Percentiles rank a stretch among this genome's conserved stretches.
Conservation (phyloP, 2,888 invertebrate genomes). For the Monochamus alternatus region DNA sequence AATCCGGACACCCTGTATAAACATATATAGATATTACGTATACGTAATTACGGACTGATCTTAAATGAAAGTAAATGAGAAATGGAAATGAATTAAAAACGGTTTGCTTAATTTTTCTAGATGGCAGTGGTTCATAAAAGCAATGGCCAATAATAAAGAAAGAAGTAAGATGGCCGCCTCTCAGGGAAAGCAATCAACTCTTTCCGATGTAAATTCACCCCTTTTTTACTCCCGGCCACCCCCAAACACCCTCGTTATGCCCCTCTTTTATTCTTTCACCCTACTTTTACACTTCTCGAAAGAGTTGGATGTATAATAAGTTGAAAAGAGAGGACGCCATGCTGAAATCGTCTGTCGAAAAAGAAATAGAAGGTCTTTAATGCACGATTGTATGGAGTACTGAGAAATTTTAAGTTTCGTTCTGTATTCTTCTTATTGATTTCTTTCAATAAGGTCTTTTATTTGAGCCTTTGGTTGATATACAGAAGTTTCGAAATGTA, state of each 20-base stretch:
- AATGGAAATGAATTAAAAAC: constrained; percentile 17
- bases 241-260: constrained; percentile 66
- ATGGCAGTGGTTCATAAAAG: constrained; percentile 57
- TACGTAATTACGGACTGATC: too few relatives aligned
- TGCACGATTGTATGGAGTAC: constrained; percentile 61
- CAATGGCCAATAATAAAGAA: constrained; percentile 69
- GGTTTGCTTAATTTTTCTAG: constrained; percentile 47
- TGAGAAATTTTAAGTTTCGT: constrained; percentile 62
- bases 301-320: constrained; percentile 59
- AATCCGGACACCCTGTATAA: too few relatives aligned
- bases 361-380: constrained; percentile 49
- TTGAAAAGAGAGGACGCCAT: constrained; percentile 41
- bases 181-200: constrained; percentile 70
- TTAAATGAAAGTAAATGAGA: constrained; percentile 33
- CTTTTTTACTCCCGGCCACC: constrained; percentile 64
- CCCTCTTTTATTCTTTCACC: constrained; percentile 71
- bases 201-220: constrained; percentile 70
- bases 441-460: constrained; percentile 46
- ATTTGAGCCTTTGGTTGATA: neutral
- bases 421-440: constrained; percentile 59
- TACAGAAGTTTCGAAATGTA: neutral
- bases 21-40: too few relatives aligned
- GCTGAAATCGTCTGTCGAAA: constrained; percentile 31
- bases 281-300: constrained; percentile 69
- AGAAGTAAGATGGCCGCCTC: constrained; percentile 70